A percentile compares a stretch with the other conserved stretches of the same genome.
Conservation (phyloP, 2,888 invertebrate genomes). For the Proisotoma minuta region DNA sequence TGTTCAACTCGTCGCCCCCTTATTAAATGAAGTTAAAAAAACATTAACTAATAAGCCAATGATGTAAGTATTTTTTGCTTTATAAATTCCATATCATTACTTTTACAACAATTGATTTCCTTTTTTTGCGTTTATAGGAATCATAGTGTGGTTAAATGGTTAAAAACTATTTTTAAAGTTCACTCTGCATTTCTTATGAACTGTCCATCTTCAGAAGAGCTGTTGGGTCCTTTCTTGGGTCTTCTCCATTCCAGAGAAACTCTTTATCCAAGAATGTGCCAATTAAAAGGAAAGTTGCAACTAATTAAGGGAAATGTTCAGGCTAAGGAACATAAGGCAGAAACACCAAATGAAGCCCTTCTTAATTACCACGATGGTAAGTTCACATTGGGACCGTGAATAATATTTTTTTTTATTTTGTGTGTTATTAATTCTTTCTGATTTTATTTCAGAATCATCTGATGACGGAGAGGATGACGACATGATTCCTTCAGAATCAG, state of each 20-base stretch:
- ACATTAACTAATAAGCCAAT: slow-evolving; percentile 65
- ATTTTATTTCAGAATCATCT: slow-evolving; percentile 46
- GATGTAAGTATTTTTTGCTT: slow-evolving; percentile 57
- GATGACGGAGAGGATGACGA: slow-evolving; percentile 49
- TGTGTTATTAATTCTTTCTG: too few relatives aligned
- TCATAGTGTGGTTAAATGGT: slow-evolving; percentile 58
- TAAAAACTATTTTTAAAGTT: slow-evolving; percentile 57
- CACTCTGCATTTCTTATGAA: slow-evolving; percentile 62
- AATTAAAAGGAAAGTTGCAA: slow-evolving; percentile 60
- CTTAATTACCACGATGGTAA: slow-evolving; percentile 57
- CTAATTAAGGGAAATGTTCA: slow-evolving; percentile 58
- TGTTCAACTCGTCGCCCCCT: slow-evolving; percentile 65
- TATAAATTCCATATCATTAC: neutral
- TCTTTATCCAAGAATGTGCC: slow-evolving; percentile 56
- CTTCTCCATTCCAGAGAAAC: slow-evolving; percentile 58
- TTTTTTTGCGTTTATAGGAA: too few relatives aligned
- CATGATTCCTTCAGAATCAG: slow-evolving; percentile 48
- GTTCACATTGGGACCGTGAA: neutral
- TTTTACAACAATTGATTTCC: slow-evolving; percentile 21
- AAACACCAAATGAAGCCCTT: slow-evolving; percentile 53
- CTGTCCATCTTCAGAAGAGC: slow-evolving; percentile 58
- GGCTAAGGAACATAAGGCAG: slow-evolving; percentile 51
- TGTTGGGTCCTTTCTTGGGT: slow-evolving; percentile 58
- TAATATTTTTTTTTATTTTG: neutral
- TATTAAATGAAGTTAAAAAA: slow-evolving; percentile 67